Evolutionary conservation across 2,797 vertebrate species (phyloP), one percentile per base, ranked within the genome.

Genomic region (Merluccius polli): DNA sequence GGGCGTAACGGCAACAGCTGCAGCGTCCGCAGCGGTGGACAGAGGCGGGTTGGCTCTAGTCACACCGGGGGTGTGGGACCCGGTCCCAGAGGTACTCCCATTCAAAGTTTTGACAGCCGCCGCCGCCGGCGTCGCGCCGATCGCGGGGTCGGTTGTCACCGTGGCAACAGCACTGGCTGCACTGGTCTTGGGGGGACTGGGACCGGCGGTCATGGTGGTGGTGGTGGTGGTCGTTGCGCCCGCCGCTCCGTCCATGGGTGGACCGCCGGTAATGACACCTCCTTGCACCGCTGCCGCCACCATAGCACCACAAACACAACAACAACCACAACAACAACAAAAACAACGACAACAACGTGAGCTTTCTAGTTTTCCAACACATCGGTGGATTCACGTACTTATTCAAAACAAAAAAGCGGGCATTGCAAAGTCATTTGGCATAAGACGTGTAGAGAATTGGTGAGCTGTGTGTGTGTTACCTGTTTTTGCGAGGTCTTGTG

Each of bases 1-100:
- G 88, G 94, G 94, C 75, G 95, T 95, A 79, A 96, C 94, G n/a
- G n/a, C n/a, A n/a, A n/a, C n/a, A n/a, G n/a, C n/a, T n/a, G n/a
- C n/a, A 59, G 52, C 27, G 82, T 90, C 92, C 4, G 93, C 86
- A 73, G 93, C 80, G 9, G 93, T 85, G 0, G 94, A 85, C 73
- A 89, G 76, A 80, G 86, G 88, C 6, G 90, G 78, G 41, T 90
- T 91, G 24, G 87, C 94, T 89, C 95, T 95, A 77, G 79, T 77
- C 38, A 79, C 86, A 71, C 76, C 52, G n/a, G 80, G 65, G 93
- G 80, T 85, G 76, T 95, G 95, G 90, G 95, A 95, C 92, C 94
- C 95, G 89, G 93, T 90, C 88, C 92, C 92, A 88, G 92, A 92
- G 0, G 94, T 92, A 92, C 94, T 95, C 90, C 95, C 96, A 91